phyloP scores from a whole-genome alignment of 2,113 vertebrate genomes.

The Spheniscus mendiculus region DNA sequence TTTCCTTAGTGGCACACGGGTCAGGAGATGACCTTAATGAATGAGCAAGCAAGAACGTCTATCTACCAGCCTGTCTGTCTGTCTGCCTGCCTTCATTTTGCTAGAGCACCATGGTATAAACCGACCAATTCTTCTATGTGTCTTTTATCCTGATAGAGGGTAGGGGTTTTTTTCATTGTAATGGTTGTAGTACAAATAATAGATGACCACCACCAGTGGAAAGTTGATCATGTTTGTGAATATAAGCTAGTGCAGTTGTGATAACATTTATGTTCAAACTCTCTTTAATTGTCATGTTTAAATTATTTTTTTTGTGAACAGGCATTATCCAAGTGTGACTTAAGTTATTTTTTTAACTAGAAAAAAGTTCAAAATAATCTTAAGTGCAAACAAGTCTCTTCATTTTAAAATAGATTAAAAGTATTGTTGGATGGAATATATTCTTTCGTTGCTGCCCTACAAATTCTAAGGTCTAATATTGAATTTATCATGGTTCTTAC shows the following conservation, averaged over 20 bases:
- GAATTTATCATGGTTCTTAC: conserved; percentile 41
- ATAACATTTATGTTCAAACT: not conserved
- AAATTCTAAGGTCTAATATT: conserved; percentile 21
- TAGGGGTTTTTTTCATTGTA: not conserved
- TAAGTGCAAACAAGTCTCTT: not conserved
- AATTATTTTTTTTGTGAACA: not conserved
- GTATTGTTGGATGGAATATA: not conserved
- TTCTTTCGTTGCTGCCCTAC: not conserved
- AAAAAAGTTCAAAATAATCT: not conserved
- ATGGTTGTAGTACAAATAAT: not conserved
- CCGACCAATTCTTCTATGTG: not conserved
- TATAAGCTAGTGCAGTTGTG: not conserved
- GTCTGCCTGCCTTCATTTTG: not conserved
- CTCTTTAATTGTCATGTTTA: not conserved
- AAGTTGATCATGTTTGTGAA: not conserved
- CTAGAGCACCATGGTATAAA: not conserved
- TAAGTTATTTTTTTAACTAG: not conserved
- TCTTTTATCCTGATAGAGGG: not conserved
- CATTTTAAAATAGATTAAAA: not conserved
- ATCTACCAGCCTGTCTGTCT: conserved; percentile 14
- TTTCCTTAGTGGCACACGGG: conserved; percentile 7
- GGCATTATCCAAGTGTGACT: not conserved
- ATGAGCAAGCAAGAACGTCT: not conserved
- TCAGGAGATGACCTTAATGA: conserved; percentile 66
- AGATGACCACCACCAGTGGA: not conserved